Evolutionary conservation across 2,888 invertebrate species (phyloP).

Genomic region (Lingula anatina): DNA sequence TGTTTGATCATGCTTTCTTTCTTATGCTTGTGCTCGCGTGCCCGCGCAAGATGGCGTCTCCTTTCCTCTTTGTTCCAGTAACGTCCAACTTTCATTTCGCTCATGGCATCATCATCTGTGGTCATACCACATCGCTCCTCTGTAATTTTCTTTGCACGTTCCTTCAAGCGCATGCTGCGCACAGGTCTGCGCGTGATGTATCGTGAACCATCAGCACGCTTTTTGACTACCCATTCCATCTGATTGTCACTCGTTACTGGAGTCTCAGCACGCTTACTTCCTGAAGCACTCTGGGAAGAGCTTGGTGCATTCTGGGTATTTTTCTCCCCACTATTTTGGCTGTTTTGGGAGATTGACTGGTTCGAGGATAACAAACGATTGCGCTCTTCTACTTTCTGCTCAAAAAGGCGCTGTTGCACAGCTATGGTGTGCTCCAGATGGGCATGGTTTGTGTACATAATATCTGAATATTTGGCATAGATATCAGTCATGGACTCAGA

Average conservation of each 20-base stretch:
- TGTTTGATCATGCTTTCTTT: constrained; percentile 41
- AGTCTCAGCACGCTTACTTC: background rate
- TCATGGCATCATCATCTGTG: constrained; percentile 73
- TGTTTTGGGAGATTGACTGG: constrained; percentile 7
- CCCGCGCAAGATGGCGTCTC: constrained; percentile 68
- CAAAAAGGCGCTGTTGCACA: constrained; percentile 61
- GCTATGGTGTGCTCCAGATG: constrained; percentile 67
- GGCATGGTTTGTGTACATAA: constrained; percentile 68
- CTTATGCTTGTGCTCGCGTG: constrained; percentile 60
- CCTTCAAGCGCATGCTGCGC: constrained; percentile 63
- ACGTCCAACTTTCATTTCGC: constrained; percentile 69
- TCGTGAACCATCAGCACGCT: constrained; percentile 69
- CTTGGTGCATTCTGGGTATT: background rate
- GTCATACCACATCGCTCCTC: constrained; percentile 66
- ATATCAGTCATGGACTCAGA: constrained; percentile 40
- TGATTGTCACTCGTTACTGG: constrained; percentile 22
- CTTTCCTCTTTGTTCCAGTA: constrained; percentile 75
- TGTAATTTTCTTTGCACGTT: constrained; percentile 63
- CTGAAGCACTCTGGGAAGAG: background rate
- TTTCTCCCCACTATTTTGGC: constrained; percentile 6
- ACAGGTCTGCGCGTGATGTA: constrained; percentile 71
- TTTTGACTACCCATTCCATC: constrained; percentile 69
- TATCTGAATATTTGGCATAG: constrained; percentile 56
- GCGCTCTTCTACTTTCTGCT: constrained; percentile 18
- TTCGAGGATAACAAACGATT: constrained; percentile 3